phyloP scores from a whole-genome alignment of 2,888 invertebrate genomes.

The Plusia festucae region DNA sequence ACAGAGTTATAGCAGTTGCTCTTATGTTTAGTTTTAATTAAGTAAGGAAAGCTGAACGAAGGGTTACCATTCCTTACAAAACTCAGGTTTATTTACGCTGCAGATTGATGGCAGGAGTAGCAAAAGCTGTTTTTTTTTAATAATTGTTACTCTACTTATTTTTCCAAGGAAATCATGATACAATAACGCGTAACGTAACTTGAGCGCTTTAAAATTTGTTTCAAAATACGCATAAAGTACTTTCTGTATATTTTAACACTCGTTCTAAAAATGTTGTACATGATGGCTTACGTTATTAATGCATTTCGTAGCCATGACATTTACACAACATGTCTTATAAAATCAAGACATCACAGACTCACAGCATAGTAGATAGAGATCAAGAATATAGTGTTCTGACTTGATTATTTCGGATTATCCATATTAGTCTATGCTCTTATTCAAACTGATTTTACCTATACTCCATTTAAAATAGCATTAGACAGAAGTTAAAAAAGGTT shows the following conservation, averaged over 20 bases:
- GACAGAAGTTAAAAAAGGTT: too few species aligned
- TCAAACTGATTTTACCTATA: slow-evolving; percentile 6
- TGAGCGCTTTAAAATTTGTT: not conserved
- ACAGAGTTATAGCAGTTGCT: not conserved
- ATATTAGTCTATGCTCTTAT: not conserved
- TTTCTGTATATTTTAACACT: not conserved
- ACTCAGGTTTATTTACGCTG: too few species aligned
- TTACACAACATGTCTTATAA: too few species aligned
- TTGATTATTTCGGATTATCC: not conserved
- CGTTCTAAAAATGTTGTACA: not conserved
- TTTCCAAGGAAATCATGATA: not conserved
- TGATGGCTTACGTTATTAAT: not conserved
- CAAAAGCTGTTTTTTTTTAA: too few species aligned
- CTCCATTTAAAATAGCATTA: too few species aligned
- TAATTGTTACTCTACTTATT: not conserved
- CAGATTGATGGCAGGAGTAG: too few species aligned
- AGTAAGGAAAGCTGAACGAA: too few species aligned
- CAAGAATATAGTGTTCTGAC: not conserved
- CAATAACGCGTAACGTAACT: not conserved
- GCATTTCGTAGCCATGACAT: not conserved
- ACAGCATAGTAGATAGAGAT: not conserved
- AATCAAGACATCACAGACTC: not conserved
- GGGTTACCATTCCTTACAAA: too few species aligned
- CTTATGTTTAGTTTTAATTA: too few species aligned
- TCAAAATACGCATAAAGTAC: not conserved